A percentile compares a stretch with the other conserved stretches of the same genome.
Conservation (phyloP, 92 coral and sea anemone genomes). For the Palythoa grandis region DNA sequence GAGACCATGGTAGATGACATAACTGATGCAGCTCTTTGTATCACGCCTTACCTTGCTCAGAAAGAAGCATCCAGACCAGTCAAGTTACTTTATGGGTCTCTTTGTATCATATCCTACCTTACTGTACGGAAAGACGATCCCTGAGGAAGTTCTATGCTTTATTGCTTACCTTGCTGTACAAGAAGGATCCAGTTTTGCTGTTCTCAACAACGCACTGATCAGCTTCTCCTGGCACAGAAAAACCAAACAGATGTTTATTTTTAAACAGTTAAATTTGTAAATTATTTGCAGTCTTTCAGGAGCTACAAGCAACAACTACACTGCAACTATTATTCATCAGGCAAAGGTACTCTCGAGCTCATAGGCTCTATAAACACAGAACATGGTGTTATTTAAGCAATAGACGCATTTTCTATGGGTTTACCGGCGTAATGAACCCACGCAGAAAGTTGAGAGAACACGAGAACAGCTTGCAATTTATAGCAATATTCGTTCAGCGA, state of each 20-base stretch:
- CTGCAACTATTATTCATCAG: no score
- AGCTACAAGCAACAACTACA: background rate
- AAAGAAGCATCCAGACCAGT: background rate
- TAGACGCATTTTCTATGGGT: no score
- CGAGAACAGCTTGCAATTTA: no score
- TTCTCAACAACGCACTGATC: conserved; percentile 74
- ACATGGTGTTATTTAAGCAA: no score
- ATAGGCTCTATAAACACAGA: no score
- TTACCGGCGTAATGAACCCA: no score
- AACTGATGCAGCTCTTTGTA: background rate
- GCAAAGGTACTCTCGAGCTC: no score
- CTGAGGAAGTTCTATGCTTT: background rate
- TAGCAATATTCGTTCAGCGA: no score
- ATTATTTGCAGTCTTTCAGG: background rate
- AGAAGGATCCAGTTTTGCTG: conserved; percentile 89
- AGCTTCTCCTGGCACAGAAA: conserved; percentile 77
- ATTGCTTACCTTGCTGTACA: conserved; percentile 79
- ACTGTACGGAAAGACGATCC: background rate
- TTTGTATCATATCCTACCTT: background rate
- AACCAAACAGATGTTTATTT: background rate
- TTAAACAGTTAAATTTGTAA: background rate
- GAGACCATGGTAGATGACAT: background rate
- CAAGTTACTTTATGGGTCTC: background rate
- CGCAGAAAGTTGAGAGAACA: no score
- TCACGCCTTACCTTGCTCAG: background rate